Evolutionary conservation across 2,888 invertebrate species (phyloP).

Genomic region (Eucera pruinosa): DNA sequence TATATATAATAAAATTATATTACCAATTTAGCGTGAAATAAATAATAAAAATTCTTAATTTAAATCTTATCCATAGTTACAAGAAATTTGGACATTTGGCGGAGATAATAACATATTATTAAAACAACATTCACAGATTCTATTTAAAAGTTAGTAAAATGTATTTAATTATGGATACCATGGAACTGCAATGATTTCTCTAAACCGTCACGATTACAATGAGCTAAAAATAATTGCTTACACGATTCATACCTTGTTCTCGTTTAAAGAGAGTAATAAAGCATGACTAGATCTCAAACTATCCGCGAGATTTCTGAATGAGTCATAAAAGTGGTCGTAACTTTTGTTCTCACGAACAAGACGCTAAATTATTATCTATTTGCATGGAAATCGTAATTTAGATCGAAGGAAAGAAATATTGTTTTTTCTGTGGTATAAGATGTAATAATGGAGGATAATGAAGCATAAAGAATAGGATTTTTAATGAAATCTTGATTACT

Average conservation of each 20-base stretch:
- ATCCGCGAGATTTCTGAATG: neutral
- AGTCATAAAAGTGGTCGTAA: conserved; percentile 4
- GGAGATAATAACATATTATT: too few relatives aligned
- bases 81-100: too few relatives aligned
- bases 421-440: too few relatives aligned
- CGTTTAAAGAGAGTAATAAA: conserved; percentile 3
- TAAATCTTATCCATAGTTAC: too few relatives aligned
- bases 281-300: neutral
- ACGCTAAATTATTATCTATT: neutral
- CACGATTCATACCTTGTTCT: neutral
- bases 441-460: too few relatives aligned
- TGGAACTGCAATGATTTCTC: neutral
- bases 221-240: neutral
- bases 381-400: neutral
- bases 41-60: too few relatives aligned
- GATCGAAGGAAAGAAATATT: neutral
- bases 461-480: too few relatives aligned
- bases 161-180: neutral
- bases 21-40: too few relatives aligned
- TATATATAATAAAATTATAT: too few relatives aligned
- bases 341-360: neutral
- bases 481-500: too few relatives aligned
- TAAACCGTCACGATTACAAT: neutral
- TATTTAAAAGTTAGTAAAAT: neutral
- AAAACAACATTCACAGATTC: too few relatives aligned